A percentile compares a stretch with the other conserved stretches of the same genome.
Conservation (phyloP, 2,797 vertebrate species). For the Dallia pectoralis region DNA sequence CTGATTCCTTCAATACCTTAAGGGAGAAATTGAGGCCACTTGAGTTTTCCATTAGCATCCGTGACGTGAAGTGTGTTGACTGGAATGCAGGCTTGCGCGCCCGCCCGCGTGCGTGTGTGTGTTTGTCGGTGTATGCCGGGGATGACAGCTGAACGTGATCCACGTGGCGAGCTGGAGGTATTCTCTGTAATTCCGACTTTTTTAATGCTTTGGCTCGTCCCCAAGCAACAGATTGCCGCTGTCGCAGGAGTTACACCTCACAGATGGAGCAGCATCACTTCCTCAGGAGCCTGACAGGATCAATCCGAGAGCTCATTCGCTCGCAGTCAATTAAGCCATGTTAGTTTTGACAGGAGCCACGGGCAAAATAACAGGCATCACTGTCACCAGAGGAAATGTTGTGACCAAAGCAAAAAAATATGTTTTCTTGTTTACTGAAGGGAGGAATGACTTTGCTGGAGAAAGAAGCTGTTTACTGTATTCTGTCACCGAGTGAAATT, state of each 20-base stretch:
- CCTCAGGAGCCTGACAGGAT: constrained; percentile 73
- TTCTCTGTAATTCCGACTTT: constrained; percentile 63
- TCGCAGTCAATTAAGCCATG: constrained; percentile 79
- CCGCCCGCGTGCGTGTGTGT: neutral
- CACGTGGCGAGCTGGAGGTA: constrained; percentile 63
- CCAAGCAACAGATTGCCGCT: constrained; percentile 75
- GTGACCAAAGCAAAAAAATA: constrained; percentile 58
- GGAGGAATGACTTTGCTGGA: constrained; percentile 45
- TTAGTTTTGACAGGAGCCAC: constrained; percentile 78
- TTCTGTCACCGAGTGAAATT: constrained; percentile 45
- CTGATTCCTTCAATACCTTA: constrained; percentile 54
- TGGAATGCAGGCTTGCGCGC: constrained; percentile 25
- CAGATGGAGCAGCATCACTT: constrained; percentile 74
- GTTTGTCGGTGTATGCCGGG: constrained; percentile 26
- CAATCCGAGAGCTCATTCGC: constrained; percentile 74
- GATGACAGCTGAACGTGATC: constrained; percentile 70
- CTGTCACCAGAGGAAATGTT: constrained; percentile 68
- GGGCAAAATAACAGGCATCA: constrained; percentile 74
- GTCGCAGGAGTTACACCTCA: constrained; percentile 68
- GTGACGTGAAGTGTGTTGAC: constrained; percentile 61
- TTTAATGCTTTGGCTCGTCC: constrained; percentile 62
- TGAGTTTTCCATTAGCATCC: constrained; percentile 64
- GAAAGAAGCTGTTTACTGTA: constrained; percentile 52
- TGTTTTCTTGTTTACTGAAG: constrained; percentile 59
- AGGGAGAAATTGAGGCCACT: constrained; percentile 41